Evolutionary conservation across 2,888 invertebrate species (phyloP).

Genomic region (Acleris cristana): DNA sequence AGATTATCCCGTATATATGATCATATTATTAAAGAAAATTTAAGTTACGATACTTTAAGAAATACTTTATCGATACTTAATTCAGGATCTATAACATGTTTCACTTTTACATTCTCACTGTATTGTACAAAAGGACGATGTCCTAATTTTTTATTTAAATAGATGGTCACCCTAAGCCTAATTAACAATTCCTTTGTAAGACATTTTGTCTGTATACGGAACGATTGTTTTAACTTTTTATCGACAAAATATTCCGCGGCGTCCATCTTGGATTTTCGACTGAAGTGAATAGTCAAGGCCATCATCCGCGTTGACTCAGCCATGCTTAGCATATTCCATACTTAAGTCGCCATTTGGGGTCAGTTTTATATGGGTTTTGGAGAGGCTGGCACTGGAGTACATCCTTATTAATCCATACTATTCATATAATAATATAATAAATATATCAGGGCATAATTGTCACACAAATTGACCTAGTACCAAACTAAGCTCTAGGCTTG

Average conservation of each 20-base stretch:
- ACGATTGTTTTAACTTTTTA: constrained; percentile 71
- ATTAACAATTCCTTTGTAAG: constrained; percentile 73
- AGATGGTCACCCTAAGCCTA: constrained; percentile 49
- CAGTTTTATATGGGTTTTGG: neutral
- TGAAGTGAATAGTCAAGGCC: constrained; percentile 37
- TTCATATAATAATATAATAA: no score
- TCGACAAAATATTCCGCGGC: constrained; percentile 51
- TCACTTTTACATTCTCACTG: neutral
- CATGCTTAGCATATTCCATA: neutral
- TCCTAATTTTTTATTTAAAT: constrained; percentile 2
- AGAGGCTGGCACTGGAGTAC: neutral
- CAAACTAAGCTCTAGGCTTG: no score
- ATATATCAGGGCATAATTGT: no score
- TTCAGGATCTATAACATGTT: no score
- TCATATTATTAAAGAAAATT: neutral
- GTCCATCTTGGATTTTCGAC: constrained; percentile 54
- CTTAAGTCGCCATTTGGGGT: neutral
- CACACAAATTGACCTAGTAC: no score
- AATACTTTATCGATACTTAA: no score
- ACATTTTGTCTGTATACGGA: constrained; percentile 53
- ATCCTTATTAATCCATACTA: no score
- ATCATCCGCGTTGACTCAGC: neutral
- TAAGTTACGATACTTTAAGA: neutral
- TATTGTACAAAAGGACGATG: neutral
- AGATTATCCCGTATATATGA: no score